Base-by-base conservation (phyloP, 2,888 invertebrate species). In the Autographa pulchrina region DNA sequence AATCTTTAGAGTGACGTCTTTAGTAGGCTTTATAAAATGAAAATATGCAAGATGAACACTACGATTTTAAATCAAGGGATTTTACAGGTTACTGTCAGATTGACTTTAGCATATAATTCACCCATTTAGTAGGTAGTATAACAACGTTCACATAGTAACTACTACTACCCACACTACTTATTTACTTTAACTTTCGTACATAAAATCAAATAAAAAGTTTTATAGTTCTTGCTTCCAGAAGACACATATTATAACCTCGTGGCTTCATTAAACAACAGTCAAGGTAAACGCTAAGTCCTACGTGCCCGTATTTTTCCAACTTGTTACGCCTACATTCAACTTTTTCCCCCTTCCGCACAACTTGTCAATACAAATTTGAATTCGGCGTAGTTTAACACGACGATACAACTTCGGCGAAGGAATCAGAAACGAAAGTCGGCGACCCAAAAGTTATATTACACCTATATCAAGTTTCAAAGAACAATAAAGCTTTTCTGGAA, bases 371-470 rank as follows among this genome's bases (percentile, higher is more conserved):
- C 74, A 74, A 74, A 74, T 81, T 80, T 77, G 77, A 78, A 84
- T 84, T 72, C 71, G 64, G 32, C 64, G 72, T 67, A 74, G 68
- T 70, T 73, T 73, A 81, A 69, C 68, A 72, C 81, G 68, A 73
- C 79, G 75, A 84, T 78, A 87, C 72, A 88, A 90, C 84, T 90
- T 81, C 75, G 73, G 65, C 73, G 71, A 80, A 77, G 82, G 82
- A 84, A 89, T 86, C 86, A 83, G 77, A 79, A 80, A 78, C 78
- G 85, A 84, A 83, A 82, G 80, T 81, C 73, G 64, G 81, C 77
- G 81, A 83, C 88, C 89, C 85, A 80, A 89, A 91, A 91, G 89
- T 91, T 91, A 86, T 89, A 89, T 89, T 86, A 86, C 85, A 85
- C 88, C 83, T 87, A 85, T 84, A 88, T 86, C 83, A 86, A 89